Evolutionary conservation across 2,113 vertebrate species (phyloP).

Genomic region (Phoxinus phoxinus): DNA sequence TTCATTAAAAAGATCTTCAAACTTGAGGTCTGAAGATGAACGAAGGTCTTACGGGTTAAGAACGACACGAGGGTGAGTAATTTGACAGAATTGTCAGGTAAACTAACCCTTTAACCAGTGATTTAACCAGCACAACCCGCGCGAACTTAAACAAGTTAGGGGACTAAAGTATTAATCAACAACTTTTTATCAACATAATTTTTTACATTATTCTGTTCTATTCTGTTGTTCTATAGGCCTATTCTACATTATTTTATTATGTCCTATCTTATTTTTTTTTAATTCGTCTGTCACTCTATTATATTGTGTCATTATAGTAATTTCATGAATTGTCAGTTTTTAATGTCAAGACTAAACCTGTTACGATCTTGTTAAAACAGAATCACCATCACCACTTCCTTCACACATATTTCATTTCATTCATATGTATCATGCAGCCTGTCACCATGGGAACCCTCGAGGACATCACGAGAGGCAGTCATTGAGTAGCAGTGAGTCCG

Average conservation of each 20-base stretch:
- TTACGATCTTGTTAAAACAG: constrained; percentile 19
- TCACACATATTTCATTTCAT: constrained; percentile 46
- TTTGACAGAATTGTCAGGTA: no score
- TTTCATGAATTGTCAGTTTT: neutral
- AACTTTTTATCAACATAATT: neutral
- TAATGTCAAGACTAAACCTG: neutral
- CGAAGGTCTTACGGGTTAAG: no score
- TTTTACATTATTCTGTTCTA: neutral
- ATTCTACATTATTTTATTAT: neutral
- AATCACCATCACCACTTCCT: neutral
- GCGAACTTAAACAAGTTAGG: no score
- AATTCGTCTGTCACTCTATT: neutral
- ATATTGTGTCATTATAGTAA: no score
- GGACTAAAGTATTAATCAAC: no score
- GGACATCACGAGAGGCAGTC: constrained; percentile 44
- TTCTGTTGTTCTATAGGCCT: neutral
- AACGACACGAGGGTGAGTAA: no score
- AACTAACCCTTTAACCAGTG: no score
- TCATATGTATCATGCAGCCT: constrained; percentile 57
- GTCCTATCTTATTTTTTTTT: neutral
- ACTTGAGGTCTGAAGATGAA: no score
- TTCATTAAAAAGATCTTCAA: no score
- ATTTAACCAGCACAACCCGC: no score
- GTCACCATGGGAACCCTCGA: constrained; percentile 57
- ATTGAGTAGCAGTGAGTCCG: constrained; percentile 5